These are phyloP conservation scores for Danionella cerebrum DNA, from an alignment of 2,113 vertebrate species.

Conservation along the genomic window DNA sequence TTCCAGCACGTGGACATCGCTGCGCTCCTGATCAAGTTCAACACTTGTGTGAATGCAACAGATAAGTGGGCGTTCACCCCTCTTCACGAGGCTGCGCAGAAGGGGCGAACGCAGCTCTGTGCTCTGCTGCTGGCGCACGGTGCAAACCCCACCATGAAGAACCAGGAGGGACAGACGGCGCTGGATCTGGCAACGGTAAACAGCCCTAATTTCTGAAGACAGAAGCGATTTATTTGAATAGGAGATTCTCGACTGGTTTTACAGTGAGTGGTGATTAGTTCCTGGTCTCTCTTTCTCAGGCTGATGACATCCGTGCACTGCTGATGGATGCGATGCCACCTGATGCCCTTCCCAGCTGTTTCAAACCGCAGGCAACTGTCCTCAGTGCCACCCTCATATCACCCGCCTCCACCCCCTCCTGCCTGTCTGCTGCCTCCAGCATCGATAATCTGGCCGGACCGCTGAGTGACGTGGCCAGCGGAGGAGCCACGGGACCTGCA, in stretches of 20 bases:
- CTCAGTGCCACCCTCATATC: conserved; percentile 94
- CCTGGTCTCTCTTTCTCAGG: conserved; percentile 38
- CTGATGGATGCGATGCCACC: conserved; percentile 72
- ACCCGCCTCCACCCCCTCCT: conserved; percentile 91
- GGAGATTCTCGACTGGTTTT: too few relatives aligned
- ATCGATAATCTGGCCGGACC: conserved; percentile 91
- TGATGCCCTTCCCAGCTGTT: conserved; percentile 66
- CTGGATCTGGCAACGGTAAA: conserved; percentile 71
- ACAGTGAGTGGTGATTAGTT: background rate
- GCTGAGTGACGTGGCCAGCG: conserved; percentile 57
- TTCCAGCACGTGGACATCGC: conserved; percentile 72
- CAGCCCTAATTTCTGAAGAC: too few relatives aligned
- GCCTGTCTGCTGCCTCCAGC: conserved; percentile 93
- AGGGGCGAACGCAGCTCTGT: conserved; percentile 72
- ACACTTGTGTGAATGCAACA: conserved; percentile 73
- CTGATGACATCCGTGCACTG: conserved; percentile 69
- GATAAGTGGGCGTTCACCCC: conserved; percentile 79
- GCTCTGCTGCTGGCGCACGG: conserved; percentile 72
- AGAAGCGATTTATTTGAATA: too few relatives aligned
- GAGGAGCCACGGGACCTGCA: conserved; percentile 50
- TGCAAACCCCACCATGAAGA: conserved; percentile 76
- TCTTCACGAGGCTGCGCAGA: conserved; percentile 72
- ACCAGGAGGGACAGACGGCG: conserved; percentile 73
- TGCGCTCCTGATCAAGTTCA: conserved; percentile 73
- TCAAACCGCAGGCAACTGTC: conserved; percentile 85